phyloP scores from a whole-genome alignment of 2,113 vertebrate genomes.

The Laticauda colubrina region DNA sequence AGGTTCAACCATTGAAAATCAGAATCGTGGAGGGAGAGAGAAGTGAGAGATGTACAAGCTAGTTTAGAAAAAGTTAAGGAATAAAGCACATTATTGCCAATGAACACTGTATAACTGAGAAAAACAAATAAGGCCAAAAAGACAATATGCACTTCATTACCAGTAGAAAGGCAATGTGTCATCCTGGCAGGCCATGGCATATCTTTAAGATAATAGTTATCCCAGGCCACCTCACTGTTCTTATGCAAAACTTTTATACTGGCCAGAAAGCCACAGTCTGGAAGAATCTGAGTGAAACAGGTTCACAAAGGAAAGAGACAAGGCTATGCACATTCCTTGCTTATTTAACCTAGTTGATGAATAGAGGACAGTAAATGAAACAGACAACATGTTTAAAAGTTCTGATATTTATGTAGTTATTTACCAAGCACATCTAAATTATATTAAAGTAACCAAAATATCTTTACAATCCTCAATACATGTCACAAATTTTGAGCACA shows the following conservation, averaged over 20 bases:
- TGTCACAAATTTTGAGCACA: no score
- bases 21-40: not conserved
- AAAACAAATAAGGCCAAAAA: not conserved
- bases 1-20: not conserved
- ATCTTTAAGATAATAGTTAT: not conserved
- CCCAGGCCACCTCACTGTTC: not conserved
- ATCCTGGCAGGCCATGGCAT: not conserved
- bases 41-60: not conserved
- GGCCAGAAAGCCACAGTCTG: not conserved
- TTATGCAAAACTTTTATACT: not conserved
- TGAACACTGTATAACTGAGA: not conserved
- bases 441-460: no score
- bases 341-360: not conserved
- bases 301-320: not conserved
- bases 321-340: not conserved
- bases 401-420: no score
- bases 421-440: no score
- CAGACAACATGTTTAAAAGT: no score
- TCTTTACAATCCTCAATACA: no score
- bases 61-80: not conserved
- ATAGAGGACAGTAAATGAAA: not conserved
- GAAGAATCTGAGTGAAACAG: not conserved
- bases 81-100: not conserved
- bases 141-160: not conserved
- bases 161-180: not conserved